Percentiles rank a stretch among this genome's conserved stretches.
phyloP scores from a whole-genome alignment of 2,888 invertebrate genomes.

The Chaetogeoica ovagalla region DNA sequence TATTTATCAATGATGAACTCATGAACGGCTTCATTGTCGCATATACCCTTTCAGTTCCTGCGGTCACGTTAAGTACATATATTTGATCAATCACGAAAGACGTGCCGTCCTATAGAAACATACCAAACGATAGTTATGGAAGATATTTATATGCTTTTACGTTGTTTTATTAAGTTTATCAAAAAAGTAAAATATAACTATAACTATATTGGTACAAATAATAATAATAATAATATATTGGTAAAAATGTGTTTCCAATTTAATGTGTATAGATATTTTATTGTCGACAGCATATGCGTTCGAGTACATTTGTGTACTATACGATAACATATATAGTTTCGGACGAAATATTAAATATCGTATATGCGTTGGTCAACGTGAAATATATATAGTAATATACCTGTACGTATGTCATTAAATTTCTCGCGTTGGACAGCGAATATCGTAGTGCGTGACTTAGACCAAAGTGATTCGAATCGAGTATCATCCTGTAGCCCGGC shows the following conservation, averaged over 20 bases:
- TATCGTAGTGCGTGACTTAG: conserved; percentile 52
- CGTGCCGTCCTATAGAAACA: conserved; percentile 56
- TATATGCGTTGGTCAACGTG: too few relatives aligned
- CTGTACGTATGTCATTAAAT: conserved; percentile 56
- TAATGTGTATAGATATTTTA: too few relatives aligned
- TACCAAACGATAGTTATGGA: not conserved
- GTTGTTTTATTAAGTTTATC: not conserved
- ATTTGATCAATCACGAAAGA: conserved; percentile 56
- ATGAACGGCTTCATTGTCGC: conserved; percentile 56
- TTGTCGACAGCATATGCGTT: too few relatives aligned
- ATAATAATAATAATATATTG: too few relatives aligned
- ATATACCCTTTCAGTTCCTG: conserved; percentile 56
- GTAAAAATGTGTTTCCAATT: too few relatives aligned
- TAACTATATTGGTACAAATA: too few relatives aligned
- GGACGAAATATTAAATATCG: too few relatives aligned
- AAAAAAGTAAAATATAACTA: not conserved
- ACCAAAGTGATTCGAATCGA: conserved; percentile 56
- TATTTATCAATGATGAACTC: conserved; percentile 52
- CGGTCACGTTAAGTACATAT: conserved; percentile 56
- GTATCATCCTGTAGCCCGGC: conserved; percentile 56
- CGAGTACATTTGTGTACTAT: too few relatives aligned
- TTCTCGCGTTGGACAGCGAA: conserved; percentile 54
- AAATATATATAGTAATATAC: conserved; percentile 42
- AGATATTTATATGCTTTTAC: too few relatives aligned
- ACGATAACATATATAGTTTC: too few relatives aligned